These are phyloP conservation scores for Acinonyx jubatus DNA, from an alignment of 2,113 vertebrate genomes.

Conservation along the genomic window DNA sequence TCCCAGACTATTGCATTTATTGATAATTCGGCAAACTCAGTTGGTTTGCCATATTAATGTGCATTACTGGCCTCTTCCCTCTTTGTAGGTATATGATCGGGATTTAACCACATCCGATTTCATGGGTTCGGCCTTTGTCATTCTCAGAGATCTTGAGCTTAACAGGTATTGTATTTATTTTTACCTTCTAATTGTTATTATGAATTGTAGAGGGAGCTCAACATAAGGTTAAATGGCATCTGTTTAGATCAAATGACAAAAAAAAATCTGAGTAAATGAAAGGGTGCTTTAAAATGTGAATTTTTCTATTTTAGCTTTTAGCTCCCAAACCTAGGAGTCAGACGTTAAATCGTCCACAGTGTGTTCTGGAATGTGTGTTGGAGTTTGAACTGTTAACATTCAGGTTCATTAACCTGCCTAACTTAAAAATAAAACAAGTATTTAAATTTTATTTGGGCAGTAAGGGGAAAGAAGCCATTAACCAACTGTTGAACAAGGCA, in stretches of 20 bases:
- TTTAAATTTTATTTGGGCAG: not conserved
- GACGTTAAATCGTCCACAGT: not conserved
- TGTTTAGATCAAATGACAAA: not conserved
- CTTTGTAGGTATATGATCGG: slow-evolving; percentile 93
- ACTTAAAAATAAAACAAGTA: not conserved
- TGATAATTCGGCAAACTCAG: not conserved
- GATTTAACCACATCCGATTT: slow-evolving; percentile 95
- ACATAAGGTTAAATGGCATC: not conserved
- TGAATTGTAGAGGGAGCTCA: not conserved
- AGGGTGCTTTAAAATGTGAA: not conserved
- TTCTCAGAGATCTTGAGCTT: slow-evolving; percentile 88
- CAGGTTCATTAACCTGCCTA: not conserved
- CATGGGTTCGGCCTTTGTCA: slow-evolving; percentile 92
- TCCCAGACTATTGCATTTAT: not conserved
- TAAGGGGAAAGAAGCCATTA: not conserved
- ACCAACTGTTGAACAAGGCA: not conserved
- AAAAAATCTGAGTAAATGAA: not conserved
- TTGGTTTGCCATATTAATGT: slow-evolving; percentile 18
- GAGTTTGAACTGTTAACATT: not conserved
- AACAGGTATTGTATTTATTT: slow-evolving; percentile 86
- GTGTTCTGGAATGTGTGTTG: not conserved
- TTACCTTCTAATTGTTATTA: not conserved
- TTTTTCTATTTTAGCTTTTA: not conserved
- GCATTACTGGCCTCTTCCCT: not conserved
- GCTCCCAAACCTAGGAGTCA: not conserved